These are phyloP conservation scores for Noctua janthe DNA, from an alignment of 2,888 invertebrate species.

Conservation along the genomic window DNA sequence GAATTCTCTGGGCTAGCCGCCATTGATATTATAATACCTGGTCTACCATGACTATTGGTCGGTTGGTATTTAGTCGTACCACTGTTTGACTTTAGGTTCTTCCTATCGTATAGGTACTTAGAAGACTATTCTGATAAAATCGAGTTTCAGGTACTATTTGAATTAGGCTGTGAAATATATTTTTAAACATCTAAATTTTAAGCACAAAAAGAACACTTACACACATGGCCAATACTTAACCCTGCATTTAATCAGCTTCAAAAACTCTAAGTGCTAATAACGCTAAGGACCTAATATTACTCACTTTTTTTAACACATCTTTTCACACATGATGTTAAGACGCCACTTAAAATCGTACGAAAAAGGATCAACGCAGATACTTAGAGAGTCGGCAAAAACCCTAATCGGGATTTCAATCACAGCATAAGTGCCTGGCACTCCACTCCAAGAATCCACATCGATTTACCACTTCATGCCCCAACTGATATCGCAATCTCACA, in stretches of 20 bases:
- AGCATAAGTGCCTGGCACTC: conserved; percentile 2
- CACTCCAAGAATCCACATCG: conserved; percentile 13
- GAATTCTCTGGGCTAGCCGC: conserved; percentile 22
- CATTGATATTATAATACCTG: conserved; percentile 26
- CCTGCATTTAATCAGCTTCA: neutral
- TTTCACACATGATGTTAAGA: conserved; percentile 11
- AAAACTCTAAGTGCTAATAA: neutral
- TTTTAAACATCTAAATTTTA: neutral
- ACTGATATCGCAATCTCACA: conserved; percentile 5
- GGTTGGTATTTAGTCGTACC: no score
- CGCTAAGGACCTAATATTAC: neutral
- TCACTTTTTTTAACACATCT: neutral
- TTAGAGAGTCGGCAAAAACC: conserved; percentile 8
- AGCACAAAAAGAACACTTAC: neutral
- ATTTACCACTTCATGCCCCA: conserved; percentile 31
- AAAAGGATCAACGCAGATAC: conserved; percentile 1
- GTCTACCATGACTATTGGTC: conserved; percentile 11
- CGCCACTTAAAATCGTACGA: neutral
- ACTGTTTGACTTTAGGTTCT: neutral
- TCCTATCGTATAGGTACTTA: no score
- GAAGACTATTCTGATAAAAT: neutral
- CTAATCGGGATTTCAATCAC: conserved; percentile 28
- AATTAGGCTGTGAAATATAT: neutral
- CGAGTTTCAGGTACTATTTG: neutral
- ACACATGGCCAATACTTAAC: neutral